A percentile compares a stretch with the other conserved stretches of the same genome.
Evolutionary conservation across 92 coral and sea anemone species (phyloP).

Genomic region (Palythoa caribaeorum): DNA sequence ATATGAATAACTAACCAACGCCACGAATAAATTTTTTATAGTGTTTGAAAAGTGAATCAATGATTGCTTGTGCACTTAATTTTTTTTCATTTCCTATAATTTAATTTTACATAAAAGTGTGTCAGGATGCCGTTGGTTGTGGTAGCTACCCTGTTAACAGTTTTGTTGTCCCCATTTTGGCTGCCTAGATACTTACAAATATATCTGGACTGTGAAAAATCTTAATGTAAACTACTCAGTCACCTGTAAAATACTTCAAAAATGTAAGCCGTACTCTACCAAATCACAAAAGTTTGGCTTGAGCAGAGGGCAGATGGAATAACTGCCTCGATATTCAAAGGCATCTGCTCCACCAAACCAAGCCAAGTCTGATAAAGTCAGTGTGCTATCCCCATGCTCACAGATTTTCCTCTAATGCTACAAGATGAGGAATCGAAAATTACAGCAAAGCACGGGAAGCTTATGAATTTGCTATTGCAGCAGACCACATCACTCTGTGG

Average conservation of each 20-base stretch:
- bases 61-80: too few species aligned
- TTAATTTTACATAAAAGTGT: too few species aligned
- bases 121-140: too few species aligned
- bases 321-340: constrained; percentile 63
- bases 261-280: too few species aligned
- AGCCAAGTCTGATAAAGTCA: constrained; percentile 55
- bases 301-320: constrained; percentile 62
- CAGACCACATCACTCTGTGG: constrained; percentile 44
- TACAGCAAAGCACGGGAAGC: constrained; percentile 57
- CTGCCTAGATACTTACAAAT: too few species aligned
- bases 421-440: constrained; percentile 59
- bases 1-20: not conserved
- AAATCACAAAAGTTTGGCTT: constrained; percentile 59
- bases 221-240: too few species aligned
- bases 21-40: not conserved
- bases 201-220: too few species aligned
- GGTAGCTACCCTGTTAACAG: too few species aligned
- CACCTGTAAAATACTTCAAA: too few species aligned
- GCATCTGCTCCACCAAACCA: constrained; percentile 55
- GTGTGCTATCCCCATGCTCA: constrained; percentile 72
- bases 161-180: too few species aligned
- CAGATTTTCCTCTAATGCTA: constrained; percentile 59
- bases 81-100: too few species aligned
- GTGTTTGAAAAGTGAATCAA: too few species aligned
- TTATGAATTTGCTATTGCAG: constrained; percentile 57